Evolutionary conservation across 2,797 vertebrate species (phyloP), one percentile per base, ranked within the genome.

Genomic region (Brachymystax lenok): DNA sequence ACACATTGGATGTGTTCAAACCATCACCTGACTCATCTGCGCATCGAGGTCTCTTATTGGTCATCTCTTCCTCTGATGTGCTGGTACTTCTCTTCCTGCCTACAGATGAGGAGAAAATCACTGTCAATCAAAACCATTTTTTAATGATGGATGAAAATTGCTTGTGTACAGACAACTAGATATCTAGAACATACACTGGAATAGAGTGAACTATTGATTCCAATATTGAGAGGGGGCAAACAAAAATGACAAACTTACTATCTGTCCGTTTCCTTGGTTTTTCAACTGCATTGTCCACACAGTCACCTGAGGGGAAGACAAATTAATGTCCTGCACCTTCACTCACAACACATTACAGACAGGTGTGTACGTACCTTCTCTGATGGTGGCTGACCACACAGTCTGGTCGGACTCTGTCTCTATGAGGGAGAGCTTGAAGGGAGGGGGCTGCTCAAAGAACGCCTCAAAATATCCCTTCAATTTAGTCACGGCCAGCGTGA

Each of bases 401-500:
- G 84, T 92, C 59, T 94, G 93, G 0, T 94, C 92, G 0, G 96
- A 95, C 73, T 95, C 92, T 0, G 77, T 89, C 81, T 97, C 96
- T 12, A 93, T 84, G 70, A 96, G 87, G 77, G 94, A 93, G 80
- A 97, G 80, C 74, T 93, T 95, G 84, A 97, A 95, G 14, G 96
- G 95, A 10, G 95, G 92, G 0, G 91, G 91, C 74, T 96, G 94
- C 86, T 97, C 96, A 80, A 96, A 91, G 82, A 95, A 96, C 4
- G 94, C 96, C 80, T 97, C 96, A 69, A 96, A 95, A 85, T 96
- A 97, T 72, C 93, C 95, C 84, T 96, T 97, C 74, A 96, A 89
- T 80, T 94, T 95, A 50, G 95, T 81, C 0, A 94, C 94, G 0
- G 90, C 94, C 1, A 95, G 92, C 0, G 94, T 92, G 90, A 97